Evolutionary conservation across 2,113 vertebrate genomes (phyloP), one percentile per base, ranked within the genome.

Genomic region (Lycocorax pyrrhopterus): DNA sequence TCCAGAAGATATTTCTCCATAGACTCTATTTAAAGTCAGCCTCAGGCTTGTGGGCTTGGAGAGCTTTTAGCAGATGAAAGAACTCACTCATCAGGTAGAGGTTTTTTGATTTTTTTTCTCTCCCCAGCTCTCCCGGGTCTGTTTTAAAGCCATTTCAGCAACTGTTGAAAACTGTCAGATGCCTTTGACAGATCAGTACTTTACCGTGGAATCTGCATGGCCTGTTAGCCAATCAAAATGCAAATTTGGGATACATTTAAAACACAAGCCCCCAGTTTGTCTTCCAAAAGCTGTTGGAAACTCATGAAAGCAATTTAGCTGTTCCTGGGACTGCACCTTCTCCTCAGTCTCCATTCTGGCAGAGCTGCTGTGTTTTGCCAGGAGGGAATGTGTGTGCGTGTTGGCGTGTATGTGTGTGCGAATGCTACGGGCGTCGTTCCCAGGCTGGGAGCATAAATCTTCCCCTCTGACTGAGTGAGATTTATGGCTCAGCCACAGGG

Each of bases 221-320:
- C 96, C 93, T 83, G 69, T 90, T 97, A 89, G 91, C 97, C 97
- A 97, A 98, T 98, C 97, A 97, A 97, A 97, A 98, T 98, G 98
- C 97, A 98, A 98, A 98, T 97, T 93, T 17, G 88, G 92, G 90
- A 91, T 95, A 97, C 96, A 92, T 97, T 97, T 97, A 97, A 97
- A 98, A 97, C 93, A 97, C 93, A 96, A 97, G 86, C 93, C 90
- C 76, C 90, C 93, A 95, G 58, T 97, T 97, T 97, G 96, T 97
- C 96, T 97, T 97, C 89, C 39, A 97, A 94, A 87, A 20, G 32
- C 95, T 93, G 83, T 96, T 94, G 95, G 96, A 93, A 97, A 98
- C 96, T 96, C 97, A 97, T 92, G 96, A 97, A 97, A 96, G 91
- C 88, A 95, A 96, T 97, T 95, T 74, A 90, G 95, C 89, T 93